These are phyloP conservation scores for Eupsittula cactorum DNA, from an alignment of 2,113 vertebrate genomes.

Conservation along the genomic window DNA sequence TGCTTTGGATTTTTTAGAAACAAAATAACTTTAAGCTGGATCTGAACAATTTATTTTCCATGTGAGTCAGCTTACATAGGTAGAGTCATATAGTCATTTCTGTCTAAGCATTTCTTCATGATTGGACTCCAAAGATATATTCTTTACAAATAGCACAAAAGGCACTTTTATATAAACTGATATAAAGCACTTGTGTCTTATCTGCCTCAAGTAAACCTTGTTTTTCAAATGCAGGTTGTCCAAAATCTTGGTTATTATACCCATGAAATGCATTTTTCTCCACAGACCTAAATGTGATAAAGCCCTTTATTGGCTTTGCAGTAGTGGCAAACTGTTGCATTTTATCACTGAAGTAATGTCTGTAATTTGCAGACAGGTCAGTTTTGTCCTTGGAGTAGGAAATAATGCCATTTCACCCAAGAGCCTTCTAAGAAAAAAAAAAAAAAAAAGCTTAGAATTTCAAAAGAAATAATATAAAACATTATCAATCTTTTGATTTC, in stretches of 20 bases:
- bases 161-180: background rate
- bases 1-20: background rate
- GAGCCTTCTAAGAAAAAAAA: background rate
- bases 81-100: background rate
- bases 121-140: background rate
- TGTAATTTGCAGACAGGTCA: background rate
- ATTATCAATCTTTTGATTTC: background rate
- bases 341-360: background rate
- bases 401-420: rapidly evolving
- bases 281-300: background rate
- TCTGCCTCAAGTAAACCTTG: background rate
- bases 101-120: background rate
- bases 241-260: background rate
- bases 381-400: background rate
- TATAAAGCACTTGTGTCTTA: background rate
- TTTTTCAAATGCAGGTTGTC: background rate
- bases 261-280: background rate
- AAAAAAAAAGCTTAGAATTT: background rate
- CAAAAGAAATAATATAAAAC: background rate
- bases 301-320: background rate
- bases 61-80: background rate
- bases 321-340: background rate
- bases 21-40: background rate
- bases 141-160: background rate
- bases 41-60: background rate